phyloP scores from a whole-genome alignment of 2,113 vertebrate species.

The Stercorarius parasiticus region DNA sequence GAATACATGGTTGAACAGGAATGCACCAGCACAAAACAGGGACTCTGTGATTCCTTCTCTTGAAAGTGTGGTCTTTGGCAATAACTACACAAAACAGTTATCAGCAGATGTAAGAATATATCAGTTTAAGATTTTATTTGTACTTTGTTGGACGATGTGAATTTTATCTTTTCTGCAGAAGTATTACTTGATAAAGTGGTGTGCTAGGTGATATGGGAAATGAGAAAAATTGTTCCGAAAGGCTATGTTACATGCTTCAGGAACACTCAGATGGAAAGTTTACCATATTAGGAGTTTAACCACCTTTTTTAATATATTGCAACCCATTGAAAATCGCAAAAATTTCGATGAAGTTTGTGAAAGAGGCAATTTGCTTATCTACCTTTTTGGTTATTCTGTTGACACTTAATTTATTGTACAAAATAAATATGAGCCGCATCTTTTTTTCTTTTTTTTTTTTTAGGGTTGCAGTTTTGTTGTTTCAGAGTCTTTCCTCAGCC shows the following conservation, averaged over 20 bases:
- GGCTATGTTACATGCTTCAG: not conserved
- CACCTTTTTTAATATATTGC: not conserved
- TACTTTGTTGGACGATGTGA: not conserved
- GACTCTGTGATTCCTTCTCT: conserved; percentile 92
- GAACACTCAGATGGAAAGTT: not conserved
- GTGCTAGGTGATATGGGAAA: not conserved
- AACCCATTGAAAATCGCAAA: not conserved
- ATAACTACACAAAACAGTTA: conserved; percentile 91
- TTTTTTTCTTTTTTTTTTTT: conserved; percentile 30
- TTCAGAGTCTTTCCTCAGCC: conserved; percentile 91
- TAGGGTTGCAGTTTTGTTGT: conserved; percentile 92
- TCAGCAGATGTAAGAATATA: conserved; percentile 89
- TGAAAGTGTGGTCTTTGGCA: conserved; percentile 95
- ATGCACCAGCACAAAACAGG: conserved; percentile 91
- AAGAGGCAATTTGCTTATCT: not conserved
- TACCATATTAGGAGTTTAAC: not conserved
- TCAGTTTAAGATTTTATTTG: not conserved
- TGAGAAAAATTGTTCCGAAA: not conserved
- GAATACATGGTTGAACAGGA: conserved; percentile 95
- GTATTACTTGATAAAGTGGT: not conserved
- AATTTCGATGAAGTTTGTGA: not conserved
- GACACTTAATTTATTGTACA: not conserved
- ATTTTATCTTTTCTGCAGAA: not conserved
- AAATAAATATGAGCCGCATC: not conserved
- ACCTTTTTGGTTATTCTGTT: not conserved